A percentile compares a stretch with the other conserved stretches of the same genome.
Evolutionary conservation across 2,797 vertebrate genomes (phyloP).

Genomic region (Pterois miles): DNA sequence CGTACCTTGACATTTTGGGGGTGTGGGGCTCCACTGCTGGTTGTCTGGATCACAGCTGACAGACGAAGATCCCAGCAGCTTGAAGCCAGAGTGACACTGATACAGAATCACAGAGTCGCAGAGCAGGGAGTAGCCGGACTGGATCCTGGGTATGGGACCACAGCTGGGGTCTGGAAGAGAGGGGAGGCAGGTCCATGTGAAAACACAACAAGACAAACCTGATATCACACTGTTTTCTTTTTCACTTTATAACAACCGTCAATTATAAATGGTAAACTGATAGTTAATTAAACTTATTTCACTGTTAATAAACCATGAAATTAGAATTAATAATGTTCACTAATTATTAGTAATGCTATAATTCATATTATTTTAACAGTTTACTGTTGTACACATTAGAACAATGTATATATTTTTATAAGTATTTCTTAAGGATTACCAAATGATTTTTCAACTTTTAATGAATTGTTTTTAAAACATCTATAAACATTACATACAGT

Average conservation of each 20-base stretch:
- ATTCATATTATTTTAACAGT: no score
- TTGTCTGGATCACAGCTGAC: slow-evolving; percentile 78
- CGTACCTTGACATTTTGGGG: slow-evolving; percentile 83
- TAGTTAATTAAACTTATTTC: no score
- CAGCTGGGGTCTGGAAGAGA: slow-evolving; percentile 77
- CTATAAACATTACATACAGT: no score
- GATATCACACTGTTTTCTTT: not conserved
- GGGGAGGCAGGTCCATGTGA: not conserved
- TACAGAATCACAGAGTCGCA: slow-evolving; percentile 79
- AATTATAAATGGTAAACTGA: no score
- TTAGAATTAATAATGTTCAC: no score
- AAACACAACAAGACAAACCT: not conserved
- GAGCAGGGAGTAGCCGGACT: slow-evolving; percentile 78
- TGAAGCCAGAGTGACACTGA: slow-evolving; percentile 81
- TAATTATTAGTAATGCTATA: no score
- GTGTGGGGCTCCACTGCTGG: slow-evolving; percentile 78
- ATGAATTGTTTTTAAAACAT: no score
- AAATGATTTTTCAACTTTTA: no score
- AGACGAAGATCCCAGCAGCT: slow-evolving; percentile 75
- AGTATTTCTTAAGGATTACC: no score
- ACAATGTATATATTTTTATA: no score
- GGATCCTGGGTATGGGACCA: slow-evolving; percentile 78
- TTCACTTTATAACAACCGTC: not conserved
- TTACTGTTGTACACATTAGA: no score
- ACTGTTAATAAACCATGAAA: rapidly evolving